Evolutionary conservation across 2,888 invertebrate species (phyloP), one percentile per base, ranked within the genome.

Genomic region (Villa cingulata): DNA sequence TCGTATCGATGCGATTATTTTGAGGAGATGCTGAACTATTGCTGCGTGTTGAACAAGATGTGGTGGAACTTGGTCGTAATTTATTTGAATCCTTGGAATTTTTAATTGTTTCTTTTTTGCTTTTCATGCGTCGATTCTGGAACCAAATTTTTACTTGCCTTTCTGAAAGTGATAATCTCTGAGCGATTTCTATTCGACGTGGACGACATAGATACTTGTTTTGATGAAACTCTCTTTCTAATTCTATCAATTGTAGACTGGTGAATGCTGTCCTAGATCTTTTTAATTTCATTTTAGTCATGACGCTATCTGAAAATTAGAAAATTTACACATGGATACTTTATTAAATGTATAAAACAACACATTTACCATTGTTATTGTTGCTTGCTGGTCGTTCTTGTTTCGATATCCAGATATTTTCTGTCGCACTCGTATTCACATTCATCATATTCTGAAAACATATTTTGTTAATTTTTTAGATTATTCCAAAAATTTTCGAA

Each of bases 191-290:
- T 70, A 95, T 92, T 62, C 96, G 77, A 67, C 95, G 77, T 64
- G 92, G 78, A 54, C 95, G 78, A 42, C 91, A 90, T 62, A 96
- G 75, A 72, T 96, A 95, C 65, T 89, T 80, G 72, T 94, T 94
- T 74, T 84, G 90, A 68, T 92, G 91, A 70, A 95, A 95, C 73
- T 95, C 94, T 64, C 90, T 90, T 68, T 95, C 94, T 58, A 95
- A 75, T 70, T 94, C 92, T 65, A 94, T 75, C 60, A 94, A 89
- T 75, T 96, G 95, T 71, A 87, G 86, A 65, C 94, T 81, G 48
- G 94, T 94, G 73, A 94, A 96, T 20, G 94, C 94, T 45, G 95
- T 95, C 55, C 96, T 77, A 60, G 92, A 88, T 43, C 95, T 77
- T 66, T 94, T 94, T 4, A 42, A 15, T 42, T 46, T 43, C 12